These are phyloP conservation scores for Frankliniella fusca DNA, from an alignment of 2,888 invertebrate species.

Conservation along the genomic window DNA sequence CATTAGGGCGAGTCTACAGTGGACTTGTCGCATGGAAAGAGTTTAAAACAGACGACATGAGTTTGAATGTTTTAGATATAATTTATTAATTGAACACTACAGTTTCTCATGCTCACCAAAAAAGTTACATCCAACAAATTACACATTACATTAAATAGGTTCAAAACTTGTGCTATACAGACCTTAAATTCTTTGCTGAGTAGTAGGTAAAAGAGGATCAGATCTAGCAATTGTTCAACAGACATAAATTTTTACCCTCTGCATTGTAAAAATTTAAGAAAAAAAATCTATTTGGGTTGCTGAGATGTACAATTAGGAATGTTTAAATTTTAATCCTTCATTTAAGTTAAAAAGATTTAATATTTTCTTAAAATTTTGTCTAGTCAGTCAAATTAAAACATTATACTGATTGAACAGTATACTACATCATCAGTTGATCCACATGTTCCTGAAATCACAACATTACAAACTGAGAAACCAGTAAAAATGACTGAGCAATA, in stretches of 20 bases:
- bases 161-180: neutral
- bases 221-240: too few relatives aligned
- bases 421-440: slow-evolving; percentile 4
- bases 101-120: neutral
- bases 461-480: neutral
- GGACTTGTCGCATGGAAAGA: too few relatives aligned
- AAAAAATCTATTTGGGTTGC: neutral
- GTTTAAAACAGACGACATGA: neutral
- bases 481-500: neutral
- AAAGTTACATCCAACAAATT: too few relatives aligned
- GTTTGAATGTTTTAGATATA: too few relatives aligned
- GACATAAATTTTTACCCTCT: too few relatives aligned
- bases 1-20: too few relatives aligned
- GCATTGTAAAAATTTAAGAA: neutral
- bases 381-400: slow-evolving; percentile 11
- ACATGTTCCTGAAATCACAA: slow-evolving; percentile 10
- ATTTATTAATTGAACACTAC: neutral
- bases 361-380: neutral
- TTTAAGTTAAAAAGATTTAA: too few relatives aligned
- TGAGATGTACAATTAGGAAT: too few relatives aligned
- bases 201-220: too few relatives aligned
- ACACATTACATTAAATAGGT: neutral
- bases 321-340: too few relatives aligned
- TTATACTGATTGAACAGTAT: neutral
- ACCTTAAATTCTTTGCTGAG: too few relatives aligned